Conservation (phyloP, 2,113 vertebrate species). For the Brachyhypopomus occidentalis region DNA sequence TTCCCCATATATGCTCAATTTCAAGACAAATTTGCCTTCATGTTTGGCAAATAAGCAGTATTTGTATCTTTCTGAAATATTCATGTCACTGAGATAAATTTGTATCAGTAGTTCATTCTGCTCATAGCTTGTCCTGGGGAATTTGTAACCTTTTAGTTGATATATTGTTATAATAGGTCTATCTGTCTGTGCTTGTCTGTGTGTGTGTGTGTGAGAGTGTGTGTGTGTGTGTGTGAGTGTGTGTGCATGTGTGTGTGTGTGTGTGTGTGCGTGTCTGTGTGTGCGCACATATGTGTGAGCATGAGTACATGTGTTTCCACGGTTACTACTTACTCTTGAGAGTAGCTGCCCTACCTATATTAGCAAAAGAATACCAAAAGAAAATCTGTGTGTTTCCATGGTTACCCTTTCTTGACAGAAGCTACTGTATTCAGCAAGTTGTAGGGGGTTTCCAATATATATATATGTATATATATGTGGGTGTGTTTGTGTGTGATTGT, state of each 20-base stretch:
- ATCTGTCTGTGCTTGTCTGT: background rate
- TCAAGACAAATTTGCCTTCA: background rate
- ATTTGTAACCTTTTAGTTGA: background rate
- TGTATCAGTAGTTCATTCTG: background rate
- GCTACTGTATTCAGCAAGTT: constrained; percentile 7
- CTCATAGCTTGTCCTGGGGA: background rate
- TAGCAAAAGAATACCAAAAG: constrained; percentile 40
- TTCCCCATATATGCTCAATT: background rate
- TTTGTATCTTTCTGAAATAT: background rate
- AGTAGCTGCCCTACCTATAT: constrained; percentile 29
- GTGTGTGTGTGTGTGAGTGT: constrained; percentile 22
- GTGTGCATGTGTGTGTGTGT: constrained; percentile 24
- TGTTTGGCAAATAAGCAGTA: background rate
- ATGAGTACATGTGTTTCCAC: constrained; percentile 38
- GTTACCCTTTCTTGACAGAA: constrained; percentile 35
- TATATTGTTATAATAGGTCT: constrained; percentile 5
- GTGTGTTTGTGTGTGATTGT: background rate
- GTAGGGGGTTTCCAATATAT: background rate
- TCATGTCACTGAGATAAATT: background rate
- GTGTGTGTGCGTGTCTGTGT: constrained; percentile 12
- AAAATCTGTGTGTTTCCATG: constrained; percentile 49
- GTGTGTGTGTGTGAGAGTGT: constrained; percentile 11
- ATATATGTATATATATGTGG: background rate
- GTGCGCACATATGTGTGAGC: constrained; percentile 30
- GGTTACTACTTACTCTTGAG: constrained; percentile 33